Base-by-base conservation (phyloP, 2,113 vertebrate genomes). In the Aramus guarauna region DNA sequence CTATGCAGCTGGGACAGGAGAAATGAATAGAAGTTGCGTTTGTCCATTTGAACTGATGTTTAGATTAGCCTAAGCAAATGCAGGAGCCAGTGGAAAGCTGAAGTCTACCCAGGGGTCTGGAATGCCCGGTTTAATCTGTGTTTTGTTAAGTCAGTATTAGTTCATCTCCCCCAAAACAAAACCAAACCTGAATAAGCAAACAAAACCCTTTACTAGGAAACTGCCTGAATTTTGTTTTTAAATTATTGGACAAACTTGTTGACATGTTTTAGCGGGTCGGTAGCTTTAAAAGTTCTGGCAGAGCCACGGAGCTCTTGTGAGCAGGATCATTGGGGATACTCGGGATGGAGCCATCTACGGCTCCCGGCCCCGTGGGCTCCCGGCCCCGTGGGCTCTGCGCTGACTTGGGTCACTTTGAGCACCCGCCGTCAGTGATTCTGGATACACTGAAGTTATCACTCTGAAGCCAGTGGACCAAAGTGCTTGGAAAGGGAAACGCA, bases 281-380 rank as follows among this genome's bases (percentile, higher is more conserved):
- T 19, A 47, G 11, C 68, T 76, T 71, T 32, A 29, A 55, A 45
- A 36, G 30, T 60, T 45, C 41, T 52, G 47, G n/a, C n/a, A 56
- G 39, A 34, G 47, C 43, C 26, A 2, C 0, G 2, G 23, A 41
- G 43, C 12, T 29, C 11, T 48, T 53, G 1, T 0, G 0, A 23
- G 37, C 13, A 16, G 45, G 45, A 21, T 23, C 34, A 14, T 19
- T 12, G 5, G 23, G 34, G 34, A 1, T 21, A 15, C 3, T 12
- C 34, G 14, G 67, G 36, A 66, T 56, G 69, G 72, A 22, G 23
- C 52, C 26, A 3, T 6, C 32, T 32, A 2, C 48, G 48, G 41
- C 53, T 59, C 26, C 6, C 26, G 39, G 15, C 10, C 20, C 30
- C 2, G 2, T 22, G 21, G 20, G 19, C 30, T 52, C 58, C 11